Evolutionary conservation across 2,113 vertebrate genomes (phyloP).

Genomic region (Ptychochromis oligacanthus): DNA sequence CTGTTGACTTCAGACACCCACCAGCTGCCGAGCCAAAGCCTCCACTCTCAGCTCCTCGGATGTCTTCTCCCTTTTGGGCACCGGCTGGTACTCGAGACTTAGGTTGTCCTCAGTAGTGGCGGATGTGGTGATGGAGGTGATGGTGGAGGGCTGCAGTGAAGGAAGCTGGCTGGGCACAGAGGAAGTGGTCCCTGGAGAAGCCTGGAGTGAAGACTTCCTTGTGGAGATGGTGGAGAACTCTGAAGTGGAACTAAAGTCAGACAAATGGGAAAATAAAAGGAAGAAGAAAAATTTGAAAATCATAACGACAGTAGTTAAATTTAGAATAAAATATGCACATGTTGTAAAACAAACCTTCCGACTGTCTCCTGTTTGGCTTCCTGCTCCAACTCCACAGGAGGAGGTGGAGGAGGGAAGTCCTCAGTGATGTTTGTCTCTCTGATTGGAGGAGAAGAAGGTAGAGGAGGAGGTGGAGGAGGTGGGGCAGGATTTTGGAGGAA

Average conservation of each 20-base stretch:
- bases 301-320: background rate
- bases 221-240: background rate
- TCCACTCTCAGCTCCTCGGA: conserved; percentile 86
- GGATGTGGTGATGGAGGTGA: background rate
- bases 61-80: conserved; percentile 77
- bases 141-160: background rate
- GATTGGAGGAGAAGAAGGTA: conserved; percentile 43
- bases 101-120: conserved; percentile 24
- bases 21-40: conserved; percentile 86
- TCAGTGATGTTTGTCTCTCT: conserved; percentile 68
- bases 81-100: conserved; percentile 55
- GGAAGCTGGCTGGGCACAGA: background rate
- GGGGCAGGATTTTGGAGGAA: conserved; percentile 78
- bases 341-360: conserved; percentile 31
- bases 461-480: conserved; percentile 59
- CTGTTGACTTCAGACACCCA: conserved; percentile 23
- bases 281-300: background rate
- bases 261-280: background rate
- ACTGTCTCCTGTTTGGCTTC: conserved; percentile 1
- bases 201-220: background rate
- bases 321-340: background rate
- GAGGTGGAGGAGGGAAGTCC: conserved; percentile 73
- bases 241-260: background rate
- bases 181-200: background rate
- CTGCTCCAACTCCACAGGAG: conserved; percentile 49